Percentiles rank a stretch among this genome's conserved stretches.
Conservation (phyloP, 2,113 vertebrate genomes). For the Numenius arquata region DNA sequence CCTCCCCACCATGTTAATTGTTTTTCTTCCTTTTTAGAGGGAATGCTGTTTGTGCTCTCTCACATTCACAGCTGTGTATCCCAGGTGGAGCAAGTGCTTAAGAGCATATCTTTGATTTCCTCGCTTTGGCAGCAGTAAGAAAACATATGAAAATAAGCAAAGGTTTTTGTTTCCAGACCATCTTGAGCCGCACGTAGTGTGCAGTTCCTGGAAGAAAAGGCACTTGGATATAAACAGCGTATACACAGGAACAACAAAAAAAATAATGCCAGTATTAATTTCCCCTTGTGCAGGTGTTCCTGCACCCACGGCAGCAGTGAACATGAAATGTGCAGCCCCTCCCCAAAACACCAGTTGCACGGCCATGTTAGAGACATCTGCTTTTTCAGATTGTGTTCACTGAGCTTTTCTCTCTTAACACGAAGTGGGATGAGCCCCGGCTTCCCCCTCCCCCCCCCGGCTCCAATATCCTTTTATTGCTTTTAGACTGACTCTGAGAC, state of each 20-base stretch:
- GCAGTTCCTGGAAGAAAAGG: not conserved
- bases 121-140: not conserved
- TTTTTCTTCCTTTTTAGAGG: not conserved
- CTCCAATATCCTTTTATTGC: not conserved
- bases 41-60: not conserved
- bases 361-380: not conserved
- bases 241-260: not conserved
- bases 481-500: not conserved
- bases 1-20: not conserved
- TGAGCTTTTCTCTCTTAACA: not conserved
- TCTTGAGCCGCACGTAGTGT: not conserved
- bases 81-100: not conserved
- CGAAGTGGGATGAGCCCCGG: not conserved
- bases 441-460: rapidly evolving
- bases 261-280: too few relatives aligned
- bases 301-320: not conserved
- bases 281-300: not conserved
- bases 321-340: rapidly evolving
- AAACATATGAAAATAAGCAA: not conserved
- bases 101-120: not conserved
- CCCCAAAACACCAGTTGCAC: rapidly evolving
- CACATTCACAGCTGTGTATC: rapidly evolving
- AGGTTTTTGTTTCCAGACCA: not conserved
- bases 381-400: not conserved
- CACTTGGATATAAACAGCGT: not conserved